Base-by-base conservation (phyloP, 1,140 invertebrate species). In the Metaphire vulgaris region DNA sequence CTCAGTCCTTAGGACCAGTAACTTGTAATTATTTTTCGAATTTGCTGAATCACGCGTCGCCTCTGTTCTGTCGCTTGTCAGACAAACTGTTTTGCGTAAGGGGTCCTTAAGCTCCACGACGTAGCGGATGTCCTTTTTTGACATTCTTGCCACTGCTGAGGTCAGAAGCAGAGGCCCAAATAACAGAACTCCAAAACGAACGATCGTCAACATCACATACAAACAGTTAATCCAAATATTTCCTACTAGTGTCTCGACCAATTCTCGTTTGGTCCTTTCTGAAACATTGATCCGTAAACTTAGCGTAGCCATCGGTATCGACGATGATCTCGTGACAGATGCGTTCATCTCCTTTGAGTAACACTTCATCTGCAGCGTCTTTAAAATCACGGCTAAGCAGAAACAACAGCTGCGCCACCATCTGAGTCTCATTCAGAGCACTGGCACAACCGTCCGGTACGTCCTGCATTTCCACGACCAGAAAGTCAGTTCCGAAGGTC, bases 211-310 rank as follows among this genome's bases (percentile, higher is more conserved):
- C 29, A 83, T 80, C 12, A 81, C 70, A 72, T 85, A 84, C 31
- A 85, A 79, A 28, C 84, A 79, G 26, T 80, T 81, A 32, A 85
- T 82, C 83, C 83, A 85, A 21, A 79, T 77, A 74, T 85, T 82
- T 31, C 82, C 80, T 21, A 79, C 80, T 29, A 33, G 66, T 33
- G 68, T 70, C 28, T 33, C 64, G 41, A 56, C 21, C 41, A 56
- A 21, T 56, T 56, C 41, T 56, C 41, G 6, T 6, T 56, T 6
- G 6, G 41, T 21, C 41, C 6, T 21, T 56, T 21, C 21, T 56
- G 41, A 56, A 56, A 56, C 77, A 78, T 2, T 32, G 29, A 33
- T 70, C 32, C 74, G 2, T 30, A 67, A 77, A 77, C 32, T 41
- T 69, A 15, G 76, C 76, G 33, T 70, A 69, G 0, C 81, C 81